These are phyloP conservation scores for Drosophila emarginata DNA, from an alignment of 2,888 invertebrate genomes.

Conservation along the genomic window DNA sequence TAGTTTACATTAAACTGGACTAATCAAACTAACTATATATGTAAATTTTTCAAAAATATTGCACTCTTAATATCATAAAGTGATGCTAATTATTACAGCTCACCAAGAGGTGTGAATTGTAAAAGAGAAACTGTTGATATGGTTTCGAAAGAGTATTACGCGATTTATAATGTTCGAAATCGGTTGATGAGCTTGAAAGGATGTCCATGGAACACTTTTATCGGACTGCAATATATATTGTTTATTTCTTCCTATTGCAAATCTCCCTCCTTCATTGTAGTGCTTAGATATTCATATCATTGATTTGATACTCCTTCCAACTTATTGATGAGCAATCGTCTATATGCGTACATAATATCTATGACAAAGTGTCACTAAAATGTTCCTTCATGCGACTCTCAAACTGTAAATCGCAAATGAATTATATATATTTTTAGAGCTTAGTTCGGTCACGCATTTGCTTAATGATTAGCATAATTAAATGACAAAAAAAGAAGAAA, in stretches of 20 bases:
- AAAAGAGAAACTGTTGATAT: background rate
- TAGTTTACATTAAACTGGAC: too few relatives aligned
- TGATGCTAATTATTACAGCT: slow-evolving; percentile 4
- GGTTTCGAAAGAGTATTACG: background rate
- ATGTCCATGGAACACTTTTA: background rate
- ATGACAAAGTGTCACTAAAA: background rate
- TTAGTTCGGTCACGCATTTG: slow-evolving; percentile 43
- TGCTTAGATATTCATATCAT: background rate
- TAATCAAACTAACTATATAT: too few relatives aligned
- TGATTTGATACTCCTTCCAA: too few relatives aligned
- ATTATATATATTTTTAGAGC: background rate
- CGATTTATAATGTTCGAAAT: too few relatives aligned
- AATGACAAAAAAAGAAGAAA: slow-evolving; percentile 46
- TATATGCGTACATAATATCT: background rate
- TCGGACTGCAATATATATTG: too few relatives aligned
- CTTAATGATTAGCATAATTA: slow-evolving; percentile 65
- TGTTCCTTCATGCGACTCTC: slow-evolving; percentile 34
- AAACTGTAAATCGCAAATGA: slow-evolving; percentile 20
- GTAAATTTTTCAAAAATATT: too few relatives aligned
- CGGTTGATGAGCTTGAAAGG: background rate
- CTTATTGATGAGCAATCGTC: background rate
- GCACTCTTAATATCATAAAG: too few relatives aligned
- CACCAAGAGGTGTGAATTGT: background rate
- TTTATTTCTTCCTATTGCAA: too few relatives aligned
- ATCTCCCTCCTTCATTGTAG: too few relatives aligned